Percentiles rank a stretch among this genome's conserved stretches.
Evolutionary conservation across 2,888 invertebrate genomes (phyloP).

Genomic region (Cantharis flavilabris): DNA sequence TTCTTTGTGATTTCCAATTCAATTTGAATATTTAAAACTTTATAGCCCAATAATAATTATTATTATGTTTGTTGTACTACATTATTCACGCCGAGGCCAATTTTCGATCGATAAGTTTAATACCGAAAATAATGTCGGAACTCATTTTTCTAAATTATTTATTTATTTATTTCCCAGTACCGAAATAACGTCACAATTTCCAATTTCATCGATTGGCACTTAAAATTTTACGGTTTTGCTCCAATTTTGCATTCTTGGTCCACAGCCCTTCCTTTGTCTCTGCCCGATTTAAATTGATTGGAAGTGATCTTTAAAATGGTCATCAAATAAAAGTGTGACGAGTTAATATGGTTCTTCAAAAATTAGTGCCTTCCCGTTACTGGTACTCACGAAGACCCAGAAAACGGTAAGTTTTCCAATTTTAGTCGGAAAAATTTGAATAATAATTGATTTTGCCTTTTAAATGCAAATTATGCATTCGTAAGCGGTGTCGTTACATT

Average conservation of each 20-base stretch:
- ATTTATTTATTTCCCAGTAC: background rate
- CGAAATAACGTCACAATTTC: background rate
- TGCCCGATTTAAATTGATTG: background rate
- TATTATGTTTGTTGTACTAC: background rate
- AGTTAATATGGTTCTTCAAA: constrained; percentile 52
- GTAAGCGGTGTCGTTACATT: background rate
- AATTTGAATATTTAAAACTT: background rate
- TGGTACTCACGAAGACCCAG: constrained; percentile 50
- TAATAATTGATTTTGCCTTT: too few species aligned
- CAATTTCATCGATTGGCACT: background rate
- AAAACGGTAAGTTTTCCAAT: constrained; percentile 47
- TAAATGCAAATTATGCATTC: too few species aligned
- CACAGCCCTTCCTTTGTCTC: background rate
- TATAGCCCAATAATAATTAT: background rate
- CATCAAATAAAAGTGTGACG: constrained; percentile 22
- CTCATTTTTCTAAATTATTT: background rate
- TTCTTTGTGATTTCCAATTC: background rate
- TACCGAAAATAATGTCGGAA: background rate
- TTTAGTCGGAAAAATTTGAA: too few species aligned
- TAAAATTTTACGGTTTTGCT: background rate
- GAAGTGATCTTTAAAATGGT: background rate
- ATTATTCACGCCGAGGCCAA: background rate
- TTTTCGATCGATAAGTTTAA: background rate
- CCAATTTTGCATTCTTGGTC: background rate
- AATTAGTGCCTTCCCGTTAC: constrained; percentile 51